Evolutionary conservation across 2,113 vertebrate species (phyloP).

Genomic region (Buteo buteo): DNA sequence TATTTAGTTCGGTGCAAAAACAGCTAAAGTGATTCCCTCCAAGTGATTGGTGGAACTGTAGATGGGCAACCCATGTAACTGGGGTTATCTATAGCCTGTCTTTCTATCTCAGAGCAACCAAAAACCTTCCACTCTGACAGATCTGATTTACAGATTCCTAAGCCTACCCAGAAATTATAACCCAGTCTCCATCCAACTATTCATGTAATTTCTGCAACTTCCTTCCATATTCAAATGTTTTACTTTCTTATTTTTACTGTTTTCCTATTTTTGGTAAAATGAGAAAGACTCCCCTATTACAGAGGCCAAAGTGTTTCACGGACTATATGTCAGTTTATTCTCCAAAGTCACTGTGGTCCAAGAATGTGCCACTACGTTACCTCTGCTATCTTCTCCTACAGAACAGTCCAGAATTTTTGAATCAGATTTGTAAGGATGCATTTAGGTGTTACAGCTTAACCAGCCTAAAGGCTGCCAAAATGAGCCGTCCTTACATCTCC

Average conservation of each 20-base stretch:
- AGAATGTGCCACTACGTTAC: not conserved
- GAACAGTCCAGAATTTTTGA: not conserved
- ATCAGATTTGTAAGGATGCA: not conserved
- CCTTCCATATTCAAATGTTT: not conserved
- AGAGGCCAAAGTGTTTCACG: not conserved
- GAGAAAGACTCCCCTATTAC: not conserved
- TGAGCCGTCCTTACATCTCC: not conserved
- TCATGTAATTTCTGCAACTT: not conserved
- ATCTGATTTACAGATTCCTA: not conserved
- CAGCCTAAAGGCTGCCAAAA: not conserved
- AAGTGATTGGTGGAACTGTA: not conserved
- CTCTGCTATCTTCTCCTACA: not conserved
- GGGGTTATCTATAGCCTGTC: not conserved
- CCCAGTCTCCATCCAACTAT: not conserved
- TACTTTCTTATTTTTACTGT: not conserved
- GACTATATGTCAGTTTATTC: not conserved
- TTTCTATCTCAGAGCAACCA: not conserved
- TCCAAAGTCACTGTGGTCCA: not conserved
- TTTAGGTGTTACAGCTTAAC: not conserved
- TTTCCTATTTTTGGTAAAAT: not conserved
- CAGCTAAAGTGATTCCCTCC: not conserved
- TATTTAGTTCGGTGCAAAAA: not conserved
- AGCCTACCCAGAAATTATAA: not conserved
- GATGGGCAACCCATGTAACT: not conserved
- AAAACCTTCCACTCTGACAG: not conserved